Conservation (phyloP, 2,113 vertebrate species). For the Proteles cristata region DNA sequence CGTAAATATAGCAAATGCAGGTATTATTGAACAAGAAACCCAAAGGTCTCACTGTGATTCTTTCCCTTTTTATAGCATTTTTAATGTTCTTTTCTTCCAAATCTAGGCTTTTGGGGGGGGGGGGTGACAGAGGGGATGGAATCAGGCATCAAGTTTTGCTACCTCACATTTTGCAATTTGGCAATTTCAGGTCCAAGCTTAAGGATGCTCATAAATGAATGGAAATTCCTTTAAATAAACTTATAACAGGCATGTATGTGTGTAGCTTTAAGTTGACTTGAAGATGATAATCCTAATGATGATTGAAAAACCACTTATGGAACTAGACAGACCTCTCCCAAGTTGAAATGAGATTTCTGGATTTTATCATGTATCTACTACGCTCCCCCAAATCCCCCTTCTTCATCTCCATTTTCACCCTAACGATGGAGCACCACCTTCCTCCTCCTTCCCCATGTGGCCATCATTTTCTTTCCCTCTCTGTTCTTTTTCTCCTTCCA, state of each 20-base stretch:
- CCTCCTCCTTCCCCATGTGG: neutral
- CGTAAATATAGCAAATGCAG: neutral
- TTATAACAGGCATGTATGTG: neutral
- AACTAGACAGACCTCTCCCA: neutral
- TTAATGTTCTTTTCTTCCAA: constrained; percentile 9
- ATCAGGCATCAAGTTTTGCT: neutral
- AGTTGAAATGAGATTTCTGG: neutral
- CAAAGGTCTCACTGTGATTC: neutral
- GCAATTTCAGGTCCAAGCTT: neutral
- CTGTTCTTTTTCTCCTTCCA: neutral
- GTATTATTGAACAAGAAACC: neutral
- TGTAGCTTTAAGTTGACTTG: neutral
- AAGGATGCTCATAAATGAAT: neutral
- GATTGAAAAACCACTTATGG: neutral
- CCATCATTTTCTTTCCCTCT: neutral
- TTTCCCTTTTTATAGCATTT: neutral
- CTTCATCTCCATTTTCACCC: neutral
- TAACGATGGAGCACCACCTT: neutral
- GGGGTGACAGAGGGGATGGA: rapidly evolving
- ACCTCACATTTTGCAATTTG: neutral
- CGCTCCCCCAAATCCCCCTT: neutral
- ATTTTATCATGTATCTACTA: neutral
- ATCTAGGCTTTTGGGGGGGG: neutral
- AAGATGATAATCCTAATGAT: neutral
- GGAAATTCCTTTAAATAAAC: neutral